Base-by-base conservation (phyloP, 2,888 invertebrate species). In the Epinotia demarniana region DNA sequence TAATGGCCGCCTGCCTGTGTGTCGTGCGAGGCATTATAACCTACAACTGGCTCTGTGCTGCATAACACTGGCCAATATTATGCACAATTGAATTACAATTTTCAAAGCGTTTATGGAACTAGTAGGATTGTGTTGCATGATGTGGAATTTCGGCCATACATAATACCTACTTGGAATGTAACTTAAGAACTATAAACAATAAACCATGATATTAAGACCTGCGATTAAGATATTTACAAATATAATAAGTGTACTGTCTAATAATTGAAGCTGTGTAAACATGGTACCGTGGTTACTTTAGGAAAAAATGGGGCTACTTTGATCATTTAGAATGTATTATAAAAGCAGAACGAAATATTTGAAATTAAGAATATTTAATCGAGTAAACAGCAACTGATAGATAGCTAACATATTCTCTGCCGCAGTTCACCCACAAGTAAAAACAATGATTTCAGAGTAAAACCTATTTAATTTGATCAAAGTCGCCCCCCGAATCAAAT, bases 1-100 rank as follows among this genome's bases (percentile, higher is more conserved):
- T 84, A 85, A 82, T 83, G 76, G 78, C 76, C 78, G 79, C 70
- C 69, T 61, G 64, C 60, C 53, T 43, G 69, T 64, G 71, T 75
- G 75, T 75, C 75, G 75, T 72, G 75, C 62, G 70, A 61, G 53
- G 70, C 61, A 62, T 53, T 62, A 62, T 70, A 62, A 62, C 62
- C 70, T 61, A 71, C 39, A 53, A 23, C 60, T 61, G 53, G 70
- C 60, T 46, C 33, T 12, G 53, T 53, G 70, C 62, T 53, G 58
- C 69, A 69, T 73, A 66, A 46, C 57, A 66, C 72, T 55, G 55
- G 67, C 61, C 61, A 68, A 58, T 73, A 58, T 67, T 73, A 53
- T 57, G 43, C 68, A 61, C 73, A 73, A 73, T 73, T 73, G 67
- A 68, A 73, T 73, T 68, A 62, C 61, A 61, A 73, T 64, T 46